Base-by-base conservation (phyloP, 2,113 vertebrate species). In the Zootoca vivipara region DNA sequence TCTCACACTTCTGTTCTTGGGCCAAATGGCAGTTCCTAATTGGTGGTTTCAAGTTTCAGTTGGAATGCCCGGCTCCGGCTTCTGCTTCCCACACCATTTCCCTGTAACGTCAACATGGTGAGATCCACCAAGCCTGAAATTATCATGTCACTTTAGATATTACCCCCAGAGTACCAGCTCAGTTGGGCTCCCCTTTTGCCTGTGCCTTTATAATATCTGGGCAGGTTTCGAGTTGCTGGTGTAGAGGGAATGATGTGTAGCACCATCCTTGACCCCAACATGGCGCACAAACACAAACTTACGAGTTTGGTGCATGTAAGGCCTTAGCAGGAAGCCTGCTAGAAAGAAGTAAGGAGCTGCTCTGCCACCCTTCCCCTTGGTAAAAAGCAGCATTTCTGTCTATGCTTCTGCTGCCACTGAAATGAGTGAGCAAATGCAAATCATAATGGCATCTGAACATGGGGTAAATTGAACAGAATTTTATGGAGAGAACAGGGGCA, bases 161-260 rank as follows among this genome's bases (percentile, higher is more conserved):
- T 40, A 10, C 30, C 15, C 18, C 13, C 40, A 56, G 64, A 67
- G 86, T 26, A 62, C 24, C 35, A 24, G 12, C 4, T 20, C n/a
- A 70, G 15, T 8, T 87, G 18, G 38, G 26, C 52, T 58, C 70
- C 33, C 40, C 26, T 80, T 40, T 79, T 69, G 33, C 22, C 33
- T 72, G 42, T 12, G 52, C 30, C 42, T 16, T 69, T 26, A n/a
- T n/a, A 69, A 46, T 78, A 9, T 30, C 33, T 67, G 46, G 81
- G n/a, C 35, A n/a, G 35, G n/a, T 69, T 86, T 92, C 90, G 28
- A 67, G 58, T 90, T 46, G 64, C 69, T 1, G 72, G 86, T 75
- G 85, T 83, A 0, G 0, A 16, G 0, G 3, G 3, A 33, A 78
- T 7, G 46, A 52, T 28, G 38, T n/a, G 0, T 67, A 72, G 2